phyloP scores from a whole-genome alignment of 23 tunicate species.

The Oikopleura dioica region DNA sequence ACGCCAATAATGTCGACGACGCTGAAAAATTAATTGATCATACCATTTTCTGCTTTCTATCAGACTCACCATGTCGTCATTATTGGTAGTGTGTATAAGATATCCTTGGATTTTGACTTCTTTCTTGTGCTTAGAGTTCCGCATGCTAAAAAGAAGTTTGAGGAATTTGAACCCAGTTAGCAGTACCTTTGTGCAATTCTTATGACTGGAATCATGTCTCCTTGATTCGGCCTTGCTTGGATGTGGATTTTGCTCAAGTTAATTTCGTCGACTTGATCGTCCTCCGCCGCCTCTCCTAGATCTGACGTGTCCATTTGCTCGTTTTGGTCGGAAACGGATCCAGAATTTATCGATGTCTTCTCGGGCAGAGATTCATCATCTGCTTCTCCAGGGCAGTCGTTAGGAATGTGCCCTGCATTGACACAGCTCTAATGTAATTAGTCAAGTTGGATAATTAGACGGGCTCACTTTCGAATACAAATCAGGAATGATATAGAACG shows the following conservation, averaged over 20 bases:
- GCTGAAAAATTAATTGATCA: slow-evolving; percentile 15
- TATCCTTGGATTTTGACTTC: slow-evolving; percentile 34
- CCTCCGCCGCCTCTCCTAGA: too few species aligned
- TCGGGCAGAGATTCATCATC: slow-evolving; percentile 26
- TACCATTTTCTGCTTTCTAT: too few species aligned
- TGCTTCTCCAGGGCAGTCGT: slow-evolving; percentile 79
- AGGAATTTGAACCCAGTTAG: too few species aligned
- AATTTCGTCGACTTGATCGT: too few species aligned
- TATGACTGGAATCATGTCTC: slow-evolving; percentile 4
- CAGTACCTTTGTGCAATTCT: background rate
- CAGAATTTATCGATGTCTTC: background rate
- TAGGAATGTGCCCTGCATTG: slow-evolving; percentile 25
- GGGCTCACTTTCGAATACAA: background rate
- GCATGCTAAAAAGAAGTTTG: too few species aligned
- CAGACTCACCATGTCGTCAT: slow-evolving; percentile 53
- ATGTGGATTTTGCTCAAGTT: too few species aligned
- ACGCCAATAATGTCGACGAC: slow-evolving; percentile 73
- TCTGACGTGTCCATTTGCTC: too few species aligned
- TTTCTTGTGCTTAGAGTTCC: background rate
- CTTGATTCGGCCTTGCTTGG: background rate
- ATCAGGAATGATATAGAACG: background rate
- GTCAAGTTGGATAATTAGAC: slow-evolving; percentile 66
- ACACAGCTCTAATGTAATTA: slow-evolving; percentile 47
- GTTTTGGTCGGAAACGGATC: slow-evolving; percentile 15
- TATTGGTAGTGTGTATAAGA: slow-evolving; percentile 65